These are phyloP conservation scores for Prunella fulvescens DNA, from an alignment of 2,113 vertebrate genomes.

Conservation along the genomic window DNA sequence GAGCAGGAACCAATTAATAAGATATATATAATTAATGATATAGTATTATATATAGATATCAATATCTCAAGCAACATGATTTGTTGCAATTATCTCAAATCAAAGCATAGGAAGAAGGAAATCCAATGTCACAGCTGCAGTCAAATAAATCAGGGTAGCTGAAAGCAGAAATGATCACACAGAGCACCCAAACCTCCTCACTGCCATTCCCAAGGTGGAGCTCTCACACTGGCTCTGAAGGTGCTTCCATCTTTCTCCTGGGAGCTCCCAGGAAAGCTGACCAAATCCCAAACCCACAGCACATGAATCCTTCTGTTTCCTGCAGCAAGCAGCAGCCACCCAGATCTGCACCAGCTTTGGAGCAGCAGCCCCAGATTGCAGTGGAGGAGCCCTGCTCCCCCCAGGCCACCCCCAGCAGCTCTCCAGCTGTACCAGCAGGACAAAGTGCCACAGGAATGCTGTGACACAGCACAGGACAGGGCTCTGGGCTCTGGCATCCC, in stretches of 20 bases:
- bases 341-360: not conserved
- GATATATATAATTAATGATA: not conserved
- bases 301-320: not conserved
- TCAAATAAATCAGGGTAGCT: not conserved
- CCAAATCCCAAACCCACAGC: not conserved
- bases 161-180: not conserved
- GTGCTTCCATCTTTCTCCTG: not conserved
- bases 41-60: too few species aligned
- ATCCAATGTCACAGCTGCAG: not conserved
- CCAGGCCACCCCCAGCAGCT: not conserved
- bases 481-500: not conserved
- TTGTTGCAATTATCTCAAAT: not conserved
- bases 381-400: not conserved
- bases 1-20: not conserved
- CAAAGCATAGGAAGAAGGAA: not conserved
- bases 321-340: not conserved
- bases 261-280: not conserved
- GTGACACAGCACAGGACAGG: not conserved
- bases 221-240: fast-evolving
- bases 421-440: not conserved
- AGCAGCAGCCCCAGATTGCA: fast-evolving
- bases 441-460: not conserved
- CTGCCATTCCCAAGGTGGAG: not conserved
- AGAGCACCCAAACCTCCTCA: not conserved
- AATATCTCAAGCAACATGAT: not conserved